Evolutionary conservation across 2,888 invertebrate species (phyloP).

Genomic region (Scrobipalpa atriplicella): DNA sequence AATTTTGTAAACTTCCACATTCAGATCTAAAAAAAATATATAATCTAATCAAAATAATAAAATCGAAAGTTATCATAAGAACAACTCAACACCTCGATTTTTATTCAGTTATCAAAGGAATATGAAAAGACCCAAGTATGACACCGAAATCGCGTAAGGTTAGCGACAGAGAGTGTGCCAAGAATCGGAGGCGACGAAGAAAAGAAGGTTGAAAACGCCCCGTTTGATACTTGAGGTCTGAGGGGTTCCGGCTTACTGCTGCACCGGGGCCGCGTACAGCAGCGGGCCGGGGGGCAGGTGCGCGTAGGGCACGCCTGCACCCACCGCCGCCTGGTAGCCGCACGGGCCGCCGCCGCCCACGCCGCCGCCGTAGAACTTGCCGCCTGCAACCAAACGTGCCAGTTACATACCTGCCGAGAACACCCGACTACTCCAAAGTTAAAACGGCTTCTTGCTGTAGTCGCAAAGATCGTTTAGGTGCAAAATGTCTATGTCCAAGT

Average conservation of each 20-base stretch:
- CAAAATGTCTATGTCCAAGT: neutral
- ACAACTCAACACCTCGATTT: conserved; percentile 31
- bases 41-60: conserved; percentile 55
- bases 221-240: neutral
- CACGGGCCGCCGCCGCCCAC: conserved; percentile 83
- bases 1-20: conserved; percentile 67
- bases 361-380: conserved; percentile 89
- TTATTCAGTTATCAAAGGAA: neutral
- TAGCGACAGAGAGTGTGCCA: neutral
- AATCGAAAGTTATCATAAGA: conserved; percentile 37
- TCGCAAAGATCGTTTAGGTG: neutral
- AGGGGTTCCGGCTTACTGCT: conserved; percentile 82
- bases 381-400: conserved; percentile 75
- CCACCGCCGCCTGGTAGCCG: conserved; percentile 86
- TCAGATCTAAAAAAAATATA: conserved; percentile 68
- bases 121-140: neutral
- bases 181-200: conserved; percentile 1
- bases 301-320: conserved; percentile 83
- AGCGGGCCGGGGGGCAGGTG: conserved; percentile 82
- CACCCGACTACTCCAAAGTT: too few species aligned
- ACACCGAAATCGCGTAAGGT: conserved; percentile 14
- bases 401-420: neutral
- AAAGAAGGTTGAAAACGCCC: neutral
- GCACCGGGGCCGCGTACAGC: conserved; percentile 86
- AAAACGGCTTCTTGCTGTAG: neutral